A percentile compares a stretch with the other conserved stretches of the same genome.
Evolutionary conservation across 1,140 invertebrate genomes (phyloP).

Genomic region (Pseudomyrmex cubaensis): DNA sequence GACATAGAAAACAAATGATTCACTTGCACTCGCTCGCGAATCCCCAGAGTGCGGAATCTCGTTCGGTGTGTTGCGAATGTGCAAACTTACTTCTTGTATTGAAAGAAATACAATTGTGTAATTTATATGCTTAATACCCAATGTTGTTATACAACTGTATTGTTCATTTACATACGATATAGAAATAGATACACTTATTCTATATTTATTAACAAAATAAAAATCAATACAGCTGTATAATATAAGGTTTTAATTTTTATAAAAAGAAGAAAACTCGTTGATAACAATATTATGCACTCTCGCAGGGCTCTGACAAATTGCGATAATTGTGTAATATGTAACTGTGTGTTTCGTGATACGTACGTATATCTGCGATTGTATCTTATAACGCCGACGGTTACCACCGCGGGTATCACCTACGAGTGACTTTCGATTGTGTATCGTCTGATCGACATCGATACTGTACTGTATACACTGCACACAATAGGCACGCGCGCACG

Average conservation of each 20-base stretch:
- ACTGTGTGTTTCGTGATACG: background rate
- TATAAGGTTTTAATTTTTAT: background rate
- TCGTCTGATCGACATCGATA: constrained; percentile 32
- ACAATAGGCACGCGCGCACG: constrained; percentile 54
- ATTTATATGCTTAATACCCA: too few relatives aligned
- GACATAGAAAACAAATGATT: constrained; percentile 51
- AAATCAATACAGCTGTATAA: too few relatives aligned
- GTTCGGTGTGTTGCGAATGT: background rate
- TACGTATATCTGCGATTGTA: constrained; percentile 11
- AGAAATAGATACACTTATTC: too few relatives aligned
- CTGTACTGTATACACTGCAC: constrained; percentile 38
- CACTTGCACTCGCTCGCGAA: background rate
- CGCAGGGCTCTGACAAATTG: background rate
- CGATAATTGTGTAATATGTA: background rate
- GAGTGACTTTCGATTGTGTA: constrained; percentile 28
- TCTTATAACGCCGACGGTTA: constrained; percentile 10
- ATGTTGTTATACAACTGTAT: too few relatives aligned
- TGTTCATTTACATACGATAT: too few relatives aligned
- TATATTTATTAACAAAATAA: too few relatives aligned
- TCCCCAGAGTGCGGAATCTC: constrained; percentile 10
- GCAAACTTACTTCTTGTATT: background rate
- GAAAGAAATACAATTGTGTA: background rate
- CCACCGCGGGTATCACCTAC: constrained; percentile 29
- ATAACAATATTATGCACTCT: background rate
- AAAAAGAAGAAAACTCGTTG: background rate